Conservation (phyloP, 2,797 vertebrate species). For the Prionace glauca region DNA sequence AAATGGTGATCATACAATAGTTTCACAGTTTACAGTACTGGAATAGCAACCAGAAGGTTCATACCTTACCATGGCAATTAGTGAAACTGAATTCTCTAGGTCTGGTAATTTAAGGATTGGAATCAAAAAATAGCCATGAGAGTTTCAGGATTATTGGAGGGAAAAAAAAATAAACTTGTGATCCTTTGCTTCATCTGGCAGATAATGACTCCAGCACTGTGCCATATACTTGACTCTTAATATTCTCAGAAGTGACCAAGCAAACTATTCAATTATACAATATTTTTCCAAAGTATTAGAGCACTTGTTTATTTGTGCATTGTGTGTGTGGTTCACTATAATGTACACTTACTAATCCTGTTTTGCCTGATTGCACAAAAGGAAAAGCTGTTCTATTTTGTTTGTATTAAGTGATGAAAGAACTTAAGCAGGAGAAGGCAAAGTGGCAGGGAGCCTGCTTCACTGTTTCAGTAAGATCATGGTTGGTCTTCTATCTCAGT, state of each 20-base stretch:
- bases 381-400: background rate
- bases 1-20: too few species aligned
- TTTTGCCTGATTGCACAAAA: background rate
- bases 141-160: background rate
- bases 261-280: too few species aligned
- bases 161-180: background rate
- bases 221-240: background rate
- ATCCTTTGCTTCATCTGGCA: background rate
- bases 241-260: background rate
- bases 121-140: background rate
- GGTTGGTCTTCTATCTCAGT: too few species aligned
- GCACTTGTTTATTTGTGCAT: background rate
- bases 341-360: background rate
- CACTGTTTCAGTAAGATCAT: too few species aligned
- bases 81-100: background rate
- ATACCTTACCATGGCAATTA: too few species aligned
- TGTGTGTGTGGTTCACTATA: background rate
- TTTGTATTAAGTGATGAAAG: background rate
- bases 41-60: too few species aligned
- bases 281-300: background rate
- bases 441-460: too few species aligned
- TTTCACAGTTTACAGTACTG: too few species aligned
- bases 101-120: background rate
- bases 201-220: background rate
- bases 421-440: too few species aligned